phyloP scores from a whole-genome alignment of 2,113 vertebrate species.

The Raja brachyura region DNA sequence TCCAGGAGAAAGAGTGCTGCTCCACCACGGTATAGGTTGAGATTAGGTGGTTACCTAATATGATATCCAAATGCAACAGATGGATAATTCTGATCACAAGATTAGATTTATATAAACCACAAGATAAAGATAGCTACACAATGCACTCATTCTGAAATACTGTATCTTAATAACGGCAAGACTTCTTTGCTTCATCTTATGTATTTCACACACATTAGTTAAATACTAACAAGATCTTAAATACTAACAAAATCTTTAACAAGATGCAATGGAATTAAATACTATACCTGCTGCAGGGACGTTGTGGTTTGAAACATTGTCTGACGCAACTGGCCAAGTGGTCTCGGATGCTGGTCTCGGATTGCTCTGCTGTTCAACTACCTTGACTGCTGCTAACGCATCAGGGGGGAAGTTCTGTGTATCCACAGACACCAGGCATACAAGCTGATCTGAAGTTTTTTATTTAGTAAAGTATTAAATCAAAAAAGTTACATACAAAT shows the following conservation, averaged over 20 bases:
- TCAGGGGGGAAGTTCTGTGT: conserved; percentile 36
- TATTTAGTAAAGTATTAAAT: background rate
- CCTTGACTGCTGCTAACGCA: conserved; percentile 27
- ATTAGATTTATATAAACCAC: background rate
- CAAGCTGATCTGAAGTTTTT: conserved; percentile 34
- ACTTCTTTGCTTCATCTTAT: background rate
- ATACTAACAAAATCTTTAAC: background rate
- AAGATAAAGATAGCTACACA: background rate
- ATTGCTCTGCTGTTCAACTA: conserved; percentile 36
- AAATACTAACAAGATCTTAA: no score
- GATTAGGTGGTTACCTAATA: background rate
- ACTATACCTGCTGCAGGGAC: conserved; percentile 26
- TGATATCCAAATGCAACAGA: background rate
- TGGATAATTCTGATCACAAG: background rate
- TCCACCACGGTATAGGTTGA: background rate
- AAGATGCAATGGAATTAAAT: background rate
- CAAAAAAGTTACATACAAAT: background rate
- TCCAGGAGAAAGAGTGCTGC: background rate
- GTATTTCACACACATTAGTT: background rate
- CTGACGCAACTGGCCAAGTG: background rate
- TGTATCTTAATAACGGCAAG: background rate
- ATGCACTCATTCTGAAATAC: background rate
- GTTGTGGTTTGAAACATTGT: conserved; percentile 7
- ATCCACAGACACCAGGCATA: conserved; percentile 36
- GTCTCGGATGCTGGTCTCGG: background rate